Evolutionary conservation across 1,140 invertebrate species (phyloP).

Genomic region (Bicyclus anynana): DNA sequence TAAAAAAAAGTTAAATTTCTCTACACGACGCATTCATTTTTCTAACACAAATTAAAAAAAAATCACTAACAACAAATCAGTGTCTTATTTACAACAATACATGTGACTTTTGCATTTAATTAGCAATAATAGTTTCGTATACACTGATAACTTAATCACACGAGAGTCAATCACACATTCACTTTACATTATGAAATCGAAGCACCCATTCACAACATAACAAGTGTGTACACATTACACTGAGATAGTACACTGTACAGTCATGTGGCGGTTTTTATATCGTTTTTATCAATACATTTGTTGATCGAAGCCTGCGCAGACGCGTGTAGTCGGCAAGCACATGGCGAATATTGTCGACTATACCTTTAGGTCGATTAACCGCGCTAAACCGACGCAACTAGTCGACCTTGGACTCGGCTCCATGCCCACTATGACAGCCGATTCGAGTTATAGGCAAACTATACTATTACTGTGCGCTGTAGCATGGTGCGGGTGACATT

Average conservation of each 20-base stretch:
- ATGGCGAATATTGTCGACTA: constrained; percentile 63
- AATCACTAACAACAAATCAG: too few species aligned
- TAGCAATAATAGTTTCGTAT: not conserved
- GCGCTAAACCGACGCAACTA: constrained; percentile 41
- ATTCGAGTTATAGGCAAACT: constrained; percentile 20
- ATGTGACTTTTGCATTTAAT: not conserved
- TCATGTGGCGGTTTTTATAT: constrained; percentile 12
- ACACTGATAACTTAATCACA: constrained; percentile 1
- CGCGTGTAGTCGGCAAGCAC: constrained; percentile 39
- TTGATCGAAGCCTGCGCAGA: constrained; percentile 26
- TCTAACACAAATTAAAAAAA: too few species aligned
- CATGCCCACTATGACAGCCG: constrained; percentile 18
- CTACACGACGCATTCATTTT: not conserved
- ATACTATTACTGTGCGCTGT: too few species aligned
- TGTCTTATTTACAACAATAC: too few species aligned
- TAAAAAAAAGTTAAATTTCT: not conserved
- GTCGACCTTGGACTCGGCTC: constrained; percentile 51
- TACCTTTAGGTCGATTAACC: constrained; percentile 34
- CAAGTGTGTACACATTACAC: not conserved
- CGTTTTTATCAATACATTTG: constrained; percentile 3
- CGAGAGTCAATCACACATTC: not conserved
- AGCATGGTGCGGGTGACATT: too few species aligned
- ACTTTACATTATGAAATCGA: constrained; percentile 7
- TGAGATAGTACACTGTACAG: constrained; percentile 3
- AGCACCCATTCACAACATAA: not conserved